A percentile compares a stretch with the other conserved stretches of the same genome.
phyloP scores from a whole-genome alignment of 2,797 vertebrate genomes.

The Coilia nasus region DNA sequence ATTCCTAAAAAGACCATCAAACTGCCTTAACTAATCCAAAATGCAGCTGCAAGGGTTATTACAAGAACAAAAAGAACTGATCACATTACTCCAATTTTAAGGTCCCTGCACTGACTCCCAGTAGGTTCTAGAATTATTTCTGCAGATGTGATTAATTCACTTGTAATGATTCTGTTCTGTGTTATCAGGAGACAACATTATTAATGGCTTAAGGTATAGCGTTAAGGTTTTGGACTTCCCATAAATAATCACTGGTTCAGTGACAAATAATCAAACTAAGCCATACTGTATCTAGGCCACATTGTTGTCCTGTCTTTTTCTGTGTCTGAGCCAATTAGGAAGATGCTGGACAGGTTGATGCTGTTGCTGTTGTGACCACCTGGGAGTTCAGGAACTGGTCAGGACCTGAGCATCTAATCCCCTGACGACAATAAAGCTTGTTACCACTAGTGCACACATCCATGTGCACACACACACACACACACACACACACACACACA shows the following conservation, averaged over 20 bases:
- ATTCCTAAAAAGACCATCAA: too few relatives aligned
- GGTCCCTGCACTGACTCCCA: too few relatives aligned
- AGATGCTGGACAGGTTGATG: neutral
- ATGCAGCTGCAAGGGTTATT: too few relatives aligned
- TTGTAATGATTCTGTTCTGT: neutral
- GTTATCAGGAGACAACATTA: neutral
- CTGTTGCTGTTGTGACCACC: neutral
- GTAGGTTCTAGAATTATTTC: too few relatives aligned
- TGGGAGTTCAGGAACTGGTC: conserved; percentile 5
- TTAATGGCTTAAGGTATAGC: neutral
- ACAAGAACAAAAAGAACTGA: too few relatives aligned
- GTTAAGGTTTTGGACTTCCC: neutral
- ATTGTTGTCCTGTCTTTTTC: neutral
- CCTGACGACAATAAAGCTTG: neutral
- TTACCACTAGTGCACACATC: neutral
- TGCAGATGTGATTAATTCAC: neutral
- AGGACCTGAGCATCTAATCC: neutral
- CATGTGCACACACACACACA: neutral
- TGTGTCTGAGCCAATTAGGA: conserved; percentile 7
- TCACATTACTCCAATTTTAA: too few relatives aligned
- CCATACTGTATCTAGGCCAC: neutral
- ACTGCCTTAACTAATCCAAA: too few relatives aligned
- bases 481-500: neutral
- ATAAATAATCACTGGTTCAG: neutral
- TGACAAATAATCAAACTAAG: neutral